Base-by-base conservation (phyloP, 2,888 invertebrate species). In the Horisme vitalbata region DNA sequence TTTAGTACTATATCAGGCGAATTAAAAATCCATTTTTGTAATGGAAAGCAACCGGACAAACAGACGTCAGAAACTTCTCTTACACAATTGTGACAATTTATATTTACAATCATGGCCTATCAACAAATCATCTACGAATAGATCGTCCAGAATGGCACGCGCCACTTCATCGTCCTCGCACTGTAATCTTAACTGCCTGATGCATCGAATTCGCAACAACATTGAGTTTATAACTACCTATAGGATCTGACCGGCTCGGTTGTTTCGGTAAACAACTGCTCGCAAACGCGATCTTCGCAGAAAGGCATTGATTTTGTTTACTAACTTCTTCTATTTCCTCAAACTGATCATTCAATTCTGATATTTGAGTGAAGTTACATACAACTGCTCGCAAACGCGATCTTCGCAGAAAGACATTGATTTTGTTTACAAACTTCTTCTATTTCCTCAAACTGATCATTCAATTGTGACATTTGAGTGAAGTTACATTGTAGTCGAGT, bases 401-500 rank as follows among this genome's bases (percentile, higher is more conserved):
- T 41, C 20, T 6, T 30, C 21, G n/a, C 13, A 39, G 2, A 5
- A 21, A 7, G 4, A 9, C 9, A 9, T 9, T 9, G 9, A 9
- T 4, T 15, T 9, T 26, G 35, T 26, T 15, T 15, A 5, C 15
- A 4, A 15, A 36, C 2, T 13, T 36, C 14, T 20, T 36, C 27
- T 3, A 18, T 18, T 6, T 36, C 36, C 36, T 27, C 26, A 20
- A 35, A 13, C 6, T 33, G 33, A 8, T 2, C 14, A 14, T 24
- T 14, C 14, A 34, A n/a, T 23, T n/a, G n/a, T n/a, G n/a, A n/a
- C n/a, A 24, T 7, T 15, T 26, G 8, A 7, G 15, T 15, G 4
- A 35, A 35, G 15, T 35, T 15, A 12, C 35, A 26, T 13, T 35
- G 26, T 15, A 35, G 24, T n/a, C 28, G 28, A 13, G 9, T 28